phyloP scores from a whole-genome alignment of 2,797 vertebrate species.

The Falco columbarius region DNA sequence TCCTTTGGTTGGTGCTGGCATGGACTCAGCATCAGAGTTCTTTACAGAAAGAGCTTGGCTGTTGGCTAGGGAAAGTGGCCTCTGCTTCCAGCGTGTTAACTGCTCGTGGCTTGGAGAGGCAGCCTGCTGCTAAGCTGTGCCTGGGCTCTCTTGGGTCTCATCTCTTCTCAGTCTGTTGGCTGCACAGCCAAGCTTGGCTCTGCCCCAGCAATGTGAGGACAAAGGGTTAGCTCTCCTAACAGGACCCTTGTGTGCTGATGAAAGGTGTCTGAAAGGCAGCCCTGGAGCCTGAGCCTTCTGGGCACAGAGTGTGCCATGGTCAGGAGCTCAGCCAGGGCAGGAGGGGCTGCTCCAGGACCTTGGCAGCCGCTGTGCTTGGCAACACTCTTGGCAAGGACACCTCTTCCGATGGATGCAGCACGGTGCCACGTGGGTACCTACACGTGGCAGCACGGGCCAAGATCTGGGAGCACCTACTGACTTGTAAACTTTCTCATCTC shows the following conservation, averaged over 20 bases:
- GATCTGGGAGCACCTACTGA: background rate
- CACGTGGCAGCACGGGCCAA: rapidly evolving
- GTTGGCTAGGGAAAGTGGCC: background rate
- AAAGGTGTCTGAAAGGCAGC: background rate
- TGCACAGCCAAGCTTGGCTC: background rate
- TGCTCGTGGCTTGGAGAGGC: background rate
- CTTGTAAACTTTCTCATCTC: background rate
- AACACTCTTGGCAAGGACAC: background rate
- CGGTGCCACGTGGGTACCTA: background rate
- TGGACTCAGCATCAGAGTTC: background rate
- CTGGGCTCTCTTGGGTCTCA: background rate
- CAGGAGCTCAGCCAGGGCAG: background rate
- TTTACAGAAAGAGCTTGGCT: background rate
- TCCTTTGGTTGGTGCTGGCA: background rate
- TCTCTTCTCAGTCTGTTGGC: background rate
- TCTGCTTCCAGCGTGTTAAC: background rate
- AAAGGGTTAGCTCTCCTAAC: background rate
- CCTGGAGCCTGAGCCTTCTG: background rate
- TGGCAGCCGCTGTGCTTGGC: background rate
- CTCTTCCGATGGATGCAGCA: background rate
- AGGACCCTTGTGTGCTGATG: background rate
- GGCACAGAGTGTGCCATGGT: background rate
- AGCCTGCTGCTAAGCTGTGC: background rate
- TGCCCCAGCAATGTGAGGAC: background rate
- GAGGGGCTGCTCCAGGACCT: background rate